Conservation (phyloP, 2,797 vertebrate genomes). For the Loris lydekkerianus region DNA sequence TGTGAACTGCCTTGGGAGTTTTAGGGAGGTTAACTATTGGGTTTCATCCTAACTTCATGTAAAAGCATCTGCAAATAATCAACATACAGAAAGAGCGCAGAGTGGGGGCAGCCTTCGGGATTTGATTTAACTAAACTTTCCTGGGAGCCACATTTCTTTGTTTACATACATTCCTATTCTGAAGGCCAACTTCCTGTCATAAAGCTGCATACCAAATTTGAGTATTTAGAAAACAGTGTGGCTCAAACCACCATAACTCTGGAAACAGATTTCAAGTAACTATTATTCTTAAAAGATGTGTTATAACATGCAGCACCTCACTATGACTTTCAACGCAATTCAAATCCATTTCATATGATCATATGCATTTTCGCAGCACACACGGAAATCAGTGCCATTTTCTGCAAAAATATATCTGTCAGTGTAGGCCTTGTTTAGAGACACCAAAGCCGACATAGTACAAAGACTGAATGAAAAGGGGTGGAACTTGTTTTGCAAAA, state of each 20-base stretch:
- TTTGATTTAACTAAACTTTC: slow-evolving; percentile 85
- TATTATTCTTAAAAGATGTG: slow-evolving; percentile 71
- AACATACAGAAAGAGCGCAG: slow-evolving; percentile 81
- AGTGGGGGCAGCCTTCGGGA: slow-evolving; percentile 76
- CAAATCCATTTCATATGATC: not conserved
- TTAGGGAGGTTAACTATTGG: slow-evolving; percentile 72
- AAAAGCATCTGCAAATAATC: slow-evolving; percentile 87
- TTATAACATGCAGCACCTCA: slow-evolving; percentile 76
- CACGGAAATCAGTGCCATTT: not conserved
- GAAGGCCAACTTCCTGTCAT: slow-evolving; percentile 81
- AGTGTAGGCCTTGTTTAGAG: not conserved
- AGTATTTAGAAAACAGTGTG: slow-evolving; percentile 70
- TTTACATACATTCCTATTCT: slow-evolving; percentile 82
- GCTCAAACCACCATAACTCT: slow-evolving; percentile 21
- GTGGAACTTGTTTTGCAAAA: slow-evolving; percentile 40
- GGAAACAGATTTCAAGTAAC: slow-evolving; percentile 69
- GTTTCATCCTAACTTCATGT: slow-evolving; percentile 71
- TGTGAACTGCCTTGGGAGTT: slow-evolving; percentile 69
- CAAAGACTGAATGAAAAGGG: slow-evolving; percentile 8
- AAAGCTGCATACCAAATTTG: slow-evolving; percentile 77
- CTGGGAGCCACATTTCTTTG: slow-evolving; percentile 81
- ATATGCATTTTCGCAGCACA: not conserved
- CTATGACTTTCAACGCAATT: slow-evolving; percentile 51
- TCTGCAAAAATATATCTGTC: not conserved
- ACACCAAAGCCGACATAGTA: not conserved